Percentiles rank a stretch among this genome's conserved stretches.
Conservation (phyloP, 2,797 vertebrate genomes). For the Clarias fuscus region DNA sequence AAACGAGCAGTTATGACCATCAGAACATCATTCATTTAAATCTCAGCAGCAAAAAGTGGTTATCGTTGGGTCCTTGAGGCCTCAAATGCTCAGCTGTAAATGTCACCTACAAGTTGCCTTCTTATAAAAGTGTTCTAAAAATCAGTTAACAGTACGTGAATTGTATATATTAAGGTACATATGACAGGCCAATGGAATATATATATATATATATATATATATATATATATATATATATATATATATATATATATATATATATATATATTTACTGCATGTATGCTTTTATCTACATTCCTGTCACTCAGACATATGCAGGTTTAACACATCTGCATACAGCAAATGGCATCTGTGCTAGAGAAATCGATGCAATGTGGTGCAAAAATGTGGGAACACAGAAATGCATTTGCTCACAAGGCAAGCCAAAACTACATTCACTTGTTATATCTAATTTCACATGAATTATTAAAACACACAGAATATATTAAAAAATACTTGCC, state of each 20-base stretch:
- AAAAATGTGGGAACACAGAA: not conserved
- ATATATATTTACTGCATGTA: not conserved
- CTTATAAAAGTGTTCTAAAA: not conserved
- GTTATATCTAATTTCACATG: too few relatives aligned
- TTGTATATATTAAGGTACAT: not conserved
- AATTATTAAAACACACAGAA: too few relatives aligned
- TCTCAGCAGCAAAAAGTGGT: not conserved
- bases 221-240: too few relatives aligned
- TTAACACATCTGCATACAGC: not conserved
- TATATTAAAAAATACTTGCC: too few relatives aligned
- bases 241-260: too few relatives aligned
- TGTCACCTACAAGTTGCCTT: not conserved
- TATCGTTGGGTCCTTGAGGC: not conserved
- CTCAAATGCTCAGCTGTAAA: not conserved
- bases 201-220: too few relatives aligned
- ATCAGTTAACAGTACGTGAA: not conserved
- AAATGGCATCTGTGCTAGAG: not conserved
- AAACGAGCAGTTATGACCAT: constrained; percentile 17
- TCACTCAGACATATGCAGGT: too few relatives aligned
- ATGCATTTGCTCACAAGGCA: not conserved
- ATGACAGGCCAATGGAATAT: not conserved
- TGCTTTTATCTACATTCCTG: not conserved
- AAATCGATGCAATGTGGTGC: not conserved
- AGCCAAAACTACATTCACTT: not conserved
- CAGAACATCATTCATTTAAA: not conserved